phyloP scores from a whole-genome alignment of 2,113 vertebrate species.

The Raja brachyura region DNA sequence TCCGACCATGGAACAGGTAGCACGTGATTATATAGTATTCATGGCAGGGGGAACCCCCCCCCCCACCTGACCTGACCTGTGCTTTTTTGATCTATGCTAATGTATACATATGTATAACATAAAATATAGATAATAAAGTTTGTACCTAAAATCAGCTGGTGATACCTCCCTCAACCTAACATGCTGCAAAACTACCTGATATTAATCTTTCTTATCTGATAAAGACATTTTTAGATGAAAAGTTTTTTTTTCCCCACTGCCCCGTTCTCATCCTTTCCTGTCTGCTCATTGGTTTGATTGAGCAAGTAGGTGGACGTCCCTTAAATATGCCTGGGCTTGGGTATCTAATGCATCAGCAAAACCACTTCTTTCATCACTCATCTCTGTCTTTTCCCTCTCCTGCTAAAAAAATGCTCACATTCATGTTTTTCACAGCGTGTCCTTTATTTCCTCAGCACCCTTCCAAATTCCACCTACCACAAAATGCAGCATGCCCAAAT shows the following conservation, averaged over 20 bases:
- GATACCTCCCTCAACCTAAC: background rate
- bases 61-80: background rate
- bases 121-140: background rate
- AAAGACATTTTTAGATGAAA: no score
- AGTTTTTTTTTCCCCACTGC: background rate
- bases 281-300: background rate
- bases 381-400: background rate
- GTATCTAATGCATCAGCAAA: constrained; percentile 25
- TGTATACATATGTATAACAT: background rate
- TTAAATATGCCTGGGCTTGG: background rate
- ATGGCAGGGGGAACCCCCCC: no score
- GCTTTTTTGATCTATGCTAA: background rate
- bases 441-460: background rate
- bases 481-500: background rate
- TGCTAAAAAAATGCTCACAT: background rate
- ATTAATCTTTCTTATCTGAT: background rate
- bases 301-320: background rate
- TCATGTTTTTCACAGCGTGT: background rate
- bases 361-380: constrained; percentile 6
- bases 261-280: background rate
- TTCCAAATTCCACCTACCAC: background rate
- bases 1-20: no score
- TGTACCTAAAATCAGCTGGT: background rate
- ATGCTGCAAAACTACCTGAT: background rate
- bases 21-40: no score